These are phyloP conservation scores for Stictonetta naevosa DNA, from an alignment of 2,113 vertebrate genomes.

Conservation along the genomic window DNA sequence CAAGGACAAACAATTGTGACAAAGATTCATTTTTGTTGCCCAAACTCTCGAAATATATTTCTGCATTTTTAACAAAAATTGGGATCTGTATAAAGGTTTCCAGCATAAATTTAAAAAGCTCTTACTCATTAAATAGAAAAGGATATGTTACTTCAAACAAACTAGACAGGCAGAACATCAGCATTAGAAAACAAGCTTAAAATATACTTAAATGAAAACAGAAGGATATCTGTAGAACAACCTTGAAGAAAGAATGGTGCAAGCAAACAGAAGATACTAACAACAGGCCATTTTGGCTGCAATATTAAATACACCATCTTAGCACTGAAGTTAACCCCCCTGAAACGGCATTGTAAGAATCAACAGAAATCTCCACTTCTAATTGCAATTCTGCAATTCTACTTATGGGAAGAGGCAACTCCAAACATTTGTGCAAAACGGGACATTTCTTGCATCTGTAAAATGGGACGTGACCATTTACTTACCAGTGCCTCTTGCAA, in stretches of 20 bases:
- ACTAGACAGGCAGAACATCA: background rate
- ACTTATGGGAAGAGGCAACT: accelerated
- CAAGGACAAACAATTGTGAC: background rate
- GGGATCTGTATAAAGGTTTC: background rate
- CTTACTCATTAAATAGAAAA: background rate
- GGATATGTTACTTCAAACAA: slow-evolving; percentile 7
- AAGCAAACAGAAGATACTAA: slow-evolving; percentile 32
- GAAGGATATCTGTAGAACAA: background rate
- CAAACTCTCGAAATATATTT: background rate
- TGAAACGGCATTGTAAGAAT: background rate
- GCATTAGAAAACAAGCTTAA: slow-evolving; percentile 35
- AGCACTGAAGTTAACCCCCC: background rate
- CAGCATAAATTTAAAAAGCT: background rate
- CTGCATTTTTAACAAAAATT: background rate
- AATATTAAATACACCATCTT: background rate
- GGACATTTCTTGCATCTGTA: background rate
- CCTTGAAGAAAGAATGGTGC: background rate
- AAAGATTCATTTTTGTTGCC: background rate
- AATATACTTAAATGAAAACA: background rate
- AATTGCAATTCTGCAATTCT: background rate
- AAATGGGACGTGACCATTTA: background rate
- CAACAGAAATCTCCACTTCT: background rate
- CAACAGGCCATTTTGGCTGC: background rate
- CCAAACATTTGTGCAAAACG: background rate
- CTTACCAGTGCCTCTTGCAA: slow-evolving; percentile 28